Conservation (phyloP, 1,140 invertebrate genomes). For the Heliconius nattereri region DNA sequence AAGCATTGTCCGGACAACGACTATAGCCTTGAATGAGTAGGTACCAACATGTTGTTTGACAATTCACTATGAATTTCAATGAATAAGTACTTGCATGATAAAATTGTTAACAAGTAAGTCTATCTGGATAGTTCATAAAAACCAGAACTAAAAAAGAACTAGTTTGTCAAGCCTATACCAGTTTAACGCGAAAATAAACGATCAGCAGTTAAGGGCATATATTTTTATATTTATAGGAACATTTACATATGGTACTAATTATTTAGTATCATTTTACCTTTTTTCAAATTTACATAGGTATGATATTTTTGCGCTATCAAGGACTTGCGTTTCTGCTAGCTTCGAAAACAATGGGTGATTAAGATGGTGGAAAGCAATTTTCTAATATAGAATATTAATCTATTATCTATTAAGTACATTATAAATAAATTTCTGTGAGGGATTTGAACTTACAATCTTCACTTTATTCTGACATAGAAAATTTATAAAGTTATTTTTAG, state of each 20-base stretch:
- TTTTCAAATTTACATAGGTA: background rate
- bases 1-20: constrained; percentile 1
- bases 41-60: background rate
- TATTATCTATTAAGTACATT: too few species aligned
- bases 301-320: too few species aligned
- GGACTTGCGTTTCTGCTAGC: too few species aligned
- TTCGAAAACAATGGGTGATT: too few species aligned
- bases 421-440: too few species aligned
- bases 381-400: too few species aligned
- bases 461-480: too few species aligned
- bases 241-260: too few species aligned
- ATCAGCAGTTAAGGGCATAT: background rate
- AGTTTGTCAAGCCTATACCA: constrained; percentile 3
- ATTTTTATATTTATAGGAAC: background rate
- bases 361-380: too few species aligned
- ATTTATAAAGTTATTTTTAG: too few species aligned
- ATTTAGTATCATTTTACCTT: background rate
- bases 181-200: background rate
- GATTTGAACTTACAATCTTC: too few species aligned
- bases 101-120: background rate
- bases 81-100: background rate
- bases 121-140: background rate
- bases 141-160: background rate
- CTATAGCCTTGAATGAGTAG: constrained; percentile 14
- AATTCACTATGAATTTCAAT: background rate